Evolutionary conservation across 2,888 invertebrate species (phyloP).

Genomic region (Acanthacorydalis orientalis): DNA sequence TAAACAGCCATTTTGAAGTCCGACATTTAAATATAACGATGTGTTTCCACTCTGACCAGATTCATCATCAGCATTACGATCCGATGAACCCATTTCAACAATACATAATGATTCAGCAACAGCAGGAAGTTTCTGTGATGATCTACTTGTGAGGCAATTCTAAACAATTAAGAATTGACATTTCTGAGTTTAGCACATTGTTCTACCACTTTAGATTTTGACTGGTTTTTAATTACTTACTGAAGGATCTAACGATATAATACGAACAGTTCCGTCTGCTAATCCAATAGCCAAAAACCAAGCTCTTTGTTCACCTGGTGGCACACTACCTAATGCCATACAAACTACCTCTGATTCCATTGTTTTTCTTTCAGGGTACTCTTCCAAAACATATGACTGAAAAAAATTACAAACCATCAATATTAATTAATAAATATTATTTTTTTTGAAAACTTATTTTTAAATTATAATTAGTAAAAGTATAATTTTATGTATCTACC

Average conservation of each 20-base stretch:
- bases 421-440: background rate
- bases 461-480: background rate
- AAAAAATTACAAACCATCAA: slow-evolving; percentile 16
- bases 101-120: slow-evolving; percentile 94
- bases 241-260: slow-evolving; percentile 90
- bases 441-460: background rate
- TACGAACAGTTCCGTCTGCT: slow-evolving; percentile 90
- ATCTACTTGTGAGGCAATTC: slow-evolving; percentile 88
- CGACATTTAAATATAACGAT: slow-evolving; percentile 86
- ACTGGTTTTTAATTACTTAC: slow-evolving; percentile 40
- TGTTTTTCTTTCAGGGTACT: slow-evolving; percentile 93
- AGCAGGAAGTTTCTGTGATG: slow-evolving; percentile 92
- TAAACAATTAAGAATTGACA: slow-evolving; percentile 20
- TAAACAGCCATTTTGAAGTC: slow-evolving; percentile 89
- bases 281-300: slow-evolving; percentile 93
- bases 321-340: slow-evolving; percentile 93
- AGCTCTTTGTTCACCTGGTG: slow-evolving; percentile 85
- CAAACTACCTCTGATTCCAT: slow-evolving; percentile 95
- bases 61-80: slow-evolving; percentile 36
- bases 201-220: too few relatives aligned
- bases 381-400: slow-evolving; percentile 93
- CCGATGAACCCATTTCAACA: slow-evolving; percentile 74
- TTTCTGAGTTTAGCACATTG: too few relatives aligned
- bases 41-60: slow-evolving; percentile 49
- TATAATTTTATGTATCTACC: slow-evolving; percentile 14